Percentiles rank a stretch among this genome's conserved stretches.
Conservation (phyloP, 2,113 vertebrate genomes). For the Glaucomys volans region DNA sequence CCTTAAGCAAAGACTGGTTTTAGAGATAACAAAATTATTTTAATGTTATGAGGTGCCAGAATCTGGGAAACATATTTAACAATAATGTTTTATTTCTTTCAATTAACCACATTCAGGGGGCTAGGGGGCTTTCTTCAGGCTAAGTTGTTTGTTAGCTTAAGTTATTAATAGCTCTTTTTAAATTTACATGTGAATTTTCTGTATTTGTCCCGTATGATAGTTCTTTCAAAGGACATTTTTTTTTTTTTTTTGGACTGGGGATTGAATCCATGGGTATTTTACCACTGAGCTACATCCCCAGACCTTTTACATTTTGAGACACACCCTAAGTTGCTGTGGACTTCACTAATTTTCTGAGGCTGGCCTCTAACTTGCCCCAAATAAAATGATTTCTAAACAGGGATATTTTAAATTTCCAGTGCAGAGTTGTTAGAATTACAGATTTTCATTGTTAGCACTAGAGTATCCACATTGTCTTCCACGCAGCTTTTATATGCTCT, state of each 20-base stretch:
- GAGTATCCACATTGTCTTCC: background rate
- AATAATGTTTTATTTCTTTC: slow-evolving; percentile 40
- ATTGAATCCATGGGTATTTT: too few relatives aligned
- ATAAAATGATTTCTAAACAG: slow-evolving; percentile 64
- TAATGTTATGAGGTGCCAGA: background rate
- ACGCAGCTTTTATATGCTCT: slow-evolving; percentile 49
- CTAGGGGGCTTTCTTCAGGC: background rate
- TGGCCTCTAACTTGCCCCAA: background rate
- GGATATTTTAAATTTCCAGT: slow-evolving; percentile 20
- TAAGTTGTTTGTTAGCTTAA: slow-evolving; percentile 1
- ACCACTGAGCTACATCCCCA: too few relatives aligned
- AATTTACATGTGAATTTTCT: slow-evolving; percentile 39
- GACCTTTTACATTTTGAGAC: too few relatives aligned
- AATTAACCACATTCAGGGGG: background rate
- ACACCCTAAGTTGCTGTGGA: too few relatives aligned
- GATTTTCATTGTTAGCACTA: slow-evolving; percentile 60
- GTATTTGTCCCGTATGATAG: background rate
- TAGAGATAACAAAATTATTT: background rate
- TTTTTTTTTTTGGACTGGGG: too few relatives aligned
- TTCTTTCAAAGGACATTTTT: slow-evolving; percentile 26
- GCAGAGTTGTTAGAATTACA: slow-evolving; percentile 49
- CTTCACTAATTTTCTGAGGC: too few relatives aligned
- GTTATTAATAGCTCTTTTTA: background rate
- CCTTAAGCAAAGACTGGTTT: background rate
- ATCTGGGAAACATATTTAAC: background rate